phyloP scores from a whole-genome alignment of 2,888 invertebrate species.

The Thymelicus lineola region DNA sequence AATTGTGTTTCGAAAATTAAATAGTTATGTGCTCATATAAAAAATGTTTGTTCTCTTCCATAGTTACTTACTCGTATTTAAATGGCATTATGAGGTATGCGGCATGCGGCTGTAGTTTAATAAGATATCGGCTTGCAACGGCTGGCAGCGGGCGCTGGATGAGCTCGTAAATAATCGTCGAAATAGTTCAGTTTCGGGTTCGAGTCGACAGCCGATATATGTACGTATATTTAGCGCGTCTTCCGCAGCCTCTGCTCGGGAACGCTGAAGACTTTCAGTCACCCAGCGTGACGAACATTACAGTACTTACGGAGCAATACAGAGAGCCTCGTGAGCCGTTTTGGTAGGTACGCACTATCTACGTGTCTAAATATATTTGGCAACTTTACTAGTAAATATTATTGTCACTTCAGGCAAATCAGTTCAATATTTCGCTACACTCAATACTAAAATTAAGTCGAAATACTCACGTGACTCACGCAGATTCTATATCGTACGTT shows the following conservation, averaged over 20 bases:
- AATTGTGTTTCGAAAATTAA: background rate
- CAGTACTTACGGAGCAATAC: too few species aligned
- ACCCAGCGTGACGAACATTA: too few species aligned
- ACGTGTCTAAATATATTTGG: too few species aligned
- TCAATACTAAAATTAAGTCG: too few species aligned
- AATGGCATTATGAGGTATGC: too few species aligned
- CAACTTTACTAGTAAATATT: too few species aligned
- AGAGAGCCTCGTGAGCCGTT: too few species aligned
- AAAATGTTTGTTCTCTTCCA: background rate
- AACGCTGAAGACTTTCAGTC: constrained; percentile 20
- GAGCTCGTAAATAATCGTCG: constrained; percentile 49
- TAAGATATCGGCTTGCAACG: constrained; percentile 42
- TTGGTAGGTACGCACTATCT: too few species aligned
- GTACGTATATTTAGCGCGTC: constrained; percentile 49
- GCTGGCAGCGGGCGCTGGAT: constrained; percentile 36
- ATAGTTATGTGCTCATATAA: background rate
- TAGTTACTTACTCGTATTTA: background rate
- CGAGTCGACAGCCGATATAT: constrained; percentile 44
- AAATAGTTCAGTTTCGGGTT: constrained; percentile 50
- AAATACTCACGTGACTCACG: too few species aligned
- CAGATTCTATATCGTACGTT: too few species aligned
- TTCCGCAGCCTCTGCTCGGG: constrained; percentile 43
- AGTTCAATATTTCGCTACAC: too few species aligned
- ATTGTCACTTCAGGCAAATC: too few species aligned
- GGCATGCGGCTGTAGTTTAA: constrained; percentile 15